Conservation (phyloP, 2,113 vertebrate genomes). For the Chauna torquata region DNA sequence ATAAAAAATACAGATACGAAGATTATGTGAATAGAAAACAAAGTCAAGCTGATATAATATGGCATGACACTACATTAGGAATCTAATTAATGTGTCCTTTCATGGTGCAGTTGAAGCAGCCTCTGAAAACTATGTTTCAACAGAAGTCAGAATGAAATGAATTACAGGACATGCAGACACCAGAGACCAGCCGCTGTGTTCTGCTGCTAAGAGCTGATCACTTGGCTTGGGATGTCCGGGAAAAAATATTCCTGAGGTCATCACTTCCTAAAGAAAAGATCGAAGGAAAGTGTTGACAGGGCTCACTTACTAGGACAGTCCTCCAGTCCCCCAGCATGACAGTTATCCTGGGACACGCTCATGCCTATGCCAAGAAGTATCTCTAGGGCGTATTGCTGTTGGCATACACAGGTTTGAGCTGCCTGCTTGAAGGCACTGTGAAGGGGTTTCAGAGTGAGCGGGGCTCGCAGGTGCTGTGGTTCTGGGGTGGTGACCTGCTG, state of each 20-base stretch:
- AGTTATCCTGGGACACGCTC: rapidly evolving
- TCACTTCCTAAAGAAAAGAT: neutral
- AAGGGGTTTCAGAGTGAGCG: neutral
- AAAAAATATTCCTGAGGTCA: neutral
- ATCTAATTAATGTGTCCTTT: neutral
- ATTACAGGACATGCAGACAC: neutral
- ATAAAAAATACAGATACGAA: neutral
- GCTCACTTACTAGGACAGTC: neutral
- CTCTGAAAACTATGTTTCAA: neutral
- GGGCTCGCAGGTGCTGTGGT: neutral
- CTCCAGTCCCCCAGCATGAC: neutral
- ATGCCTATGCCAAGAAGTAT: rapidly evolving
- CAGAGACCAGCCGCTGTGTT: rapidly evolving
- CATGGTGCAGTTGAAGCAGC: neutral
- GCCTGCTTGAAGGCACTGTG: neutral
- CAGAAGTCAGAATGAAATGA: rapidly evolving
- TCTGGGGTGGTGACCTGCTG: neutral
- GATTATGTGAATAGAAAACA: neutral
- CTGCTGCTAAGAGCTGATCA: neutral
- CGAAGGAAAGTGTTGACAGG: neutral
- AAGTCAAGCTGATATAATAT: neutral
- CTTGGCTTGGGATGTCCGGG: neutral
- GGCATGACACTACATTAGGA: neutral
- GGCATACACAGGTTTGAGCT: neutral
- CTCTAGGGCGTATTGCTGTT: rapidly evolving